Evolutionary conservation across 1,140 invertebrate species (phyloP), one percentile per base, ranked within the genome.

Genomic region (Mycetomoellerius zeteki): DNA sequence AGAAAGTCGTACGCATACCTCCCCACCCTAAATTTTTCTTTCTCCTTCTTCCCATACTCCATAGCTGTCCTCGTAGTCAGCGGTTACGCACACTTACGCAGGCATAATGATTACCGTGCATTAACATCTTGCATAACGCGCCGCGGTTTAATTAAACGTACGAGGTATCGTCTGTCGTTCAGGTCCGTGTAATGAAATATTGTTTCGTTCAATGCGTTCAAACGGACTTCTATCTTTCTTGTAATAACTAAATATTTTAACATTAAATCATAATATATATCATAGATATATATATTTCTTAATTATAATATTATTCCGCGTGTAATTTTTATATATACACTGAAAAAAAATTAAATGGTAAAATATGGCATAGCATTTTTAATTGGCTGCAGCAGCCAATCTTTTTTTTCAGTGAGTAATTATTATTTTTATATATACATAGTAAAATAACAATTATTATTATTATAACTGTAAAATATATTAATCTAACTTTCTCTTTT

Each of bases 61-160:
- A 62, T 85, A 58, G 50, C 76, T 52, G 64, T 64, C 87, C 72
- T 43, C 84, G 58, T 86, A 33, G 76, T 71, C 64, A 16, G 7
- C 19, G 4, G 24, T 75, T 75, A 90, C 89, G 77, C 78, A 52
- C 76, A 76, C 27, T 81, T 85, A 62, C 30, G 65, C 43, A 73
- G 52, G 85, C 86, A 67, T 92, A 91, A 92, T 90, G 89, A 69
- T 71, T 69, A 81, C 43, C 87, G 90, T 91, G 88, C 88, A 93
- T 93, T 93, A 94, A 93, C 89, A 87, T 85, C 91, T 93, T 94
- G 88, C 90, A 71, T 92, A 93, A 93, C 85, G 50, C 67, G 10
- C 56, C 60, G 77, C 33, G 43, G 56, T 67, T 81, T 81, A 54
- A 85, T 90, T 93, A 91, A 93, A 91, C 78, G 85, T 77, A 71